Base-by-base conservation (phyloP, 2,888 invertebrate species). In the Graphium colonna region DNA sequence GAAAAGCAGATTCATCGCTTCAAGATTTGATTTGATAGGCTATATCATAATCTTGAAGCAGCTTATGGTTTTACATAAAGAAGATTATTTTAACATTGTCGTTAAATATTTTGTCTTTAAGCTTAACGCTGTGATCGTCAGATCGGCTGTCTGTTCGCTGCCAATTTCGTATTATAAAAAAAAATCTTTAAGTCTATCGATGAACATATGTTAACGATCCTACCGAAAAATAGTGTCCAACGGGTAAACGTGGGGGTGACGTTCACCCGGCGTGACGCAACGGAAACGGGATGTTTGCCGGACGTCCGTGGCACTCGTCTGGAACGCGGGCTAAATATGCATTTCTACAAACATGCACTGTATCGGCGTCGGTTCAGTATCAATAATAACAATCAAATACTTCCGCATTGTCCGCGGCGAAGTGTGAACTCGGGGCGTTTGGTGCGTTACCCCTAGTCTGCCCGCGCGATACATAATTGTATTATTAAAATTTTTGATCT, bases 251-350 rank as follows among this genome's bases (percentile, higher is more conserved):
- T 55, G 57, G 62, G 66, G 66, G 61, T 60, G 60, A 52, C 56
- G 59, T 51, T 59, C 61, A 62, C 42, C 50, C 50, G 28, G 47
- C 65, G 64, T 63, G 62, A 58, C 62, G 62, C 50, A 46, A 52
- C 60, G 63, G 63, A 68, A 60, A 48, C 61, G 59, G 58, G 60
- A 62, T 58, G 65, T 58, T 44, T 61, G 62, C 64, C 64, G 65
- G 65, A 68, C 59, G 55, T 69, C 68, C 70, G 66, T 50, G 45
- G 36, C 50, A 36, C 41, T 54, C 54, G 36, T 21, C 41, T 45
- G 54, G 54, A 54, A 54, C 54, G 45, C 15, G 40, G 38, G n/a
- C 33, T 54, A 54, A 54, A 50, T 50, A 54, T 41, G 44, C 41
- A 41, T 50, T 54, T 44, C 44, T 28, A 28, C 9, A 26, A 42